Evolutionary conservation across 2,888 invertebrate species (phyloP).

Genomic region (Dryocosmus kuriphilus): DNA sequence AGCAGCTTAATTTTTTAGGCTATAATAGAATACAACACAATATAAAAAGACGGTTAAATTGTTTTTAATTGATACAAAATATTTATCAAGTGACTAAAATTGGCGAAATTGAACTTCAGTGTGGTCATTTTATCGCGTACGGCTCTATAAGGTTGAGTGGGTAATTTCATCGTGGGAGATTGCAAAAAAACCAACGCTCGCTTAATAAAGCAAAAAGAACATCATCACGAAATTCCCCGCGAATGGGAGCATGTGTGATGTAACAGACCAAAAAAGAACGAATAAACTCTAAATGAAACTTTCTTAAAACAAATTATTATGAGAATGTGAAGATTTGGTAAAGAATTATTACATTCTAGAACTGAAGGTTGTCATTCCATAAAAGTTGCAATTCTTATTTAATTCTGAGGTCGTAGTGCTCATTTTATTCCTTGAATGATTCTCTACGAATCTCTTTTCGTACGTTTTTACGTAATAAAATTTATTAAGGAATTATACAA

Average conservation of each 20-base stretch:
- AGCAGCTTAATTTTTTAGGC: too few relatives aligned
- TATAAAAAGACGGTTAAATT: too few relatives aligned
- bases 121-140: background rate
- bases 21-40: too few relatives aligned
- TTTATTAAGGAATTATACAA: too few relatives aligned
- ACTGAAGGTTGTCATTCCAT: too few relatives aligned
- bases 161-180: conserved; percentile 48
- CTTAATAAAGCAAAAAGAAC: conserved; percentile 56
- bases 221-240: conserved; percentile 52
- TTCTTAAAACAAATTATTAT: background rate
- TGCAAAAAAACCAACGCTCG: conserved; percentile 55
- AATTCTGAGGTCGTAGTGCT: too few relatives aligned
- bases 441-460: too few relatives aligned
- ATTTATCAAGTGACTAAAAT: background rate
- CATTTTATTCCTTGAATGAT: too few relatives aligned
- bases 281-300: background rate
- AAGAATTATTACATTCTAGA: background rate
- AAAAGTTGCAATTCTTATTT: too few relatives aligned
- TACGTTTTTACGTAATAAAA: too few relatives aligned
- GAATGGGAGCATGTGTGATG: conserved; percentile 5
- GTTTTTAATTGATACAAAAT: background rate
- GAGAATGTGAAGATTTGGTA: background rate
- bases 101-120: background rate
- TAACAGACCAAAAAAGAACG: background rate
- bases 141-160: background rate